Base-by-base conservation (phyloP, 2,888 invertebrate species). In the Lasioglossum oenotherae region DNA sequence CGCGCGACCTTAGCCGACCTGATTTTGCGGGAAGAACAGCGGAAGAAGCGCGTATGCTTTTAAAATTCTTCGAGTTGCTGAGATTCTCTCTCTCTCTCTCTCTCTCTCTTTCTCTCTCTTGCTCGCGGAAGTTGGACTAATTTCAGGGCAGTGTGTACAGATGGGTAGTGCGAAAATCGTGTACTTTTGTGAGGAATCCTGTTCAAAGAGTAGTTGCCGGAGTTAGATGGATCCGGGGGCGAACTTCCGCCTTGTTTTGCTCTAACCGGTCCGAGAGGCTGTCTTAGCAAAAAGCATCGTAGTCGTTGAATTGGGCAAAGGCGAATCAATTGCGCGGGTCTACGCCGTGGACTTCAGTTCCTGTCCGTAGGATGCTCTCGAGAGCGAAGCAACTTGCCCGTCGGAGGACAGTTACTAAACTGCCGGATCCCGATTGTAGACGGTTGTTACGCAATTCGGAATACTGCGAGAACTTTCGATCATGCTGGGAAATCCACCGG, bases 391-490 rank as follows among this genome's bases (percentile, higher is more conserved):
- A 67, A 85, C 80, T 84, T 85, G 80, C 75, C 75, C 74, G 44
- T 72, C 71, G 60, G 31, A 67, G 72, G 84, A 75, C 85, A 76
- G 80, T 84, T 85, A 80, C 79, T 27, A 80, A 85, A 84, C 84
- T 84, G 74, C 60, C 78, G 78, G 74, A 75, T 82, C 57, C 44
- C 77, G 57, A 79, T 79, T 79, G 75, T 83, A 84, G 84, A 75
- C 75, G 80, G 75, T 85, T 80, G 85, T 85, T 85, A 85, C 85
- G 84, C 84, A 75, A 84, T 84, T 85, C 84, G 72, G 75, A 76
- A 75, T 73, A 72, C 84, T 80, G 75, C 84, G 80, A 84, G 85
- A 85, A 85, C 80, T 85, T 85, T 80, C 84, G 84, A 85, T 85
- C 84, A 80, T 80, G 79, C 84, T 31, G 49, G 84, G 72, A 72